Evolutionary conservation across 2,797 vertebrate genomes (phyloP), one percentile per base, ranked within the genome.

Genomic region (Hydrophis major): DNA sequence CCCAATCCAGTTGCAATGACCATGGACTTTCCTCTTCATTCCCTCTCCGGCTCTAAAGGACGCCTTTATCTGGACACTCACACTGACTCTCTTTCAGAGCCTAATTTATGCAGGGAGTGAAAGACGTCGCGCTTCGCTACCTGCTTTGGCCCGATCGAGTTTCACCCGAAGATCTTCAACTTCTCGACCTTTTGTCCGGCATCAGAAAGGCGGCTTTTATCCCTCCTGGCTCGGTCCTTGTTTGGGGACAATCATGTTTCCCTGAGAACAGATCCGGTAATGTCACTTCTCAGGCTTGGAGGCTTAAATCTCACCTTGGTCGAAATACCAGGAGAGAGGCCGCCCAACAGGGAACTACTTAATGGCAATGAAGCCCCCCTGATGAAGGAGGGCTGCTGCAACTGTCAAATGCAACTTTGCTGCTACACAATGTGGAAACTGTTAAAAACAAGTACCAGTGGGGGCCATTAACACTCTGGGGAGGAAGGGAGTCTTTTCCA

Each of bases 181-280:
- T 86, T 86, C 69, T 86, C 2, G 42, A 50, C 93, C 96, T 92
- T 96, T 96, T 95, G 94, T 96, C 57, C 2, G 2, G 59, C 92
- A 90, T 93, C n/a, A 96, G 88, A 94, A 94, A 89, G 91, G 56
- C 50, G 92, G 78, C 93, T 10, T 50, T 95, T 95, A 93, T 95
- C 87, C 88, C 87, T 63, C 90, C 94, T 4, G 89, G 90, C 95
- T 86, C 0, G 1, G 59, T 89, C 90, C 92, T 83, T 91, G 69
- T 95, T 95, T 90, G 88, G 78, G 32, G 56, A 89, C 57, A 95
- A 95, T 92, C 61, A 57, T 42, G 89, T 89, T 93, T 92, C 90
- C 94, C 94, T 95, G 94, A 94, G 94, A 94, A 94, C 86, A 92
- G 89, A 93, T 90, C 90, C 87, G 95, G 95, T 95, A 95, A 93